Conservation (phyloP, 2,113 vertebrate species). For the Entosphenus tridentatus region DNA sequence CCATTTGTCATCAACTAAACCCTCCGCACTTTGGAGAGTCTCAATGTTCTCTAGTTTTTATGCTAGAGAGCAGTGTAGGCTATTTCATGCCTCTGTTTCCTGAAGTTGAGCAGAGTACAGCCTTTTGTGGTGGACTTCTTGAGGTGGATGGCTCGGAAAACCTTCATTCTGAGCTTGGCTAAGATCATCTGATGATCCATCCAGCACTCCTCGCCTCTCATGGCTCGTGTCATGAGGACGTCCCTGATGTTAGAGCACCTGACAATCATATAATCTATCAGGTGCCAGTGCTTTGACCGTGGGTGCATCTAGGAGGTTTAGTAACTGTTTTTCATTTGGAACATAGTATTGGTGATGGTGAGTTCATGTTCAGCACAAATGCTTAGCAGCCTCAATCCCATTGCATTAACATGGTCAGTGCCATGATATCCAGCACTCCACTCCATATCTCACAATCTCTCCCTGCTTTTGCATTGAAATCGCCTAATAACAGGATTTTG, state of each 20-base stretch:
- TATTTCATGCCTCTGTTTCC: no score
- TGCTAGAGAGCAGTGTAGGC: no score
- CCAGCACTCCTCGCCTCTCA: not conserved
- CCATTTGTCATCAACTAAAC: no score
- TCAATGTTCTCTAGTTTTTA: no score
- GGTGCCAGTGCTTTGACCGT: not conserved
- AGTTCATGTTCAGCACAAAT: not conserved
- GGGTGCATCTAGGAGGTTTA: not conserved
- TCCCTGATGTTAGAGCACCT: not conserved
- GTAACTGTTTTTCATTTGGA: not conserved
- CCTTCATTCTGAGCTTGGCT: no score
- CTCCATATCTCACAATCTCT: not conserved
- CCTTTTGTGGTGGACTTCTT: no score
- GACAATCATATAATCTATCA: not conserved
- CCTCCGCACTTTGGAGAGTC: no score
- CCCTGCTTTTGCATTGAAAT: not conserved
- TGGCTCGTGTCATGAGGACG: not conserved
- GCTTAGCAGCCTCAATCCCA: not conserved
- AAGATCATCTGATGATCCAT: not conserved
- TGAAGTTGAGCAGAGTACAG: no score
- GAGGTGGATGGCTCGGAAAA: no score
- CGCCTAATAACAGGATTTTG: not conserved
- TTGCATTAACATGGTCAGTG: not conserved
- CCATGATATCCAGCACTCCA: not conserved
- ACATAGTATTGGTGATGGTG: not conserved